Evolutionary conservation across 2,113 vertebrate genomes (phyloP).

Genomic region (Cranoglanis bouderius): DNA sequence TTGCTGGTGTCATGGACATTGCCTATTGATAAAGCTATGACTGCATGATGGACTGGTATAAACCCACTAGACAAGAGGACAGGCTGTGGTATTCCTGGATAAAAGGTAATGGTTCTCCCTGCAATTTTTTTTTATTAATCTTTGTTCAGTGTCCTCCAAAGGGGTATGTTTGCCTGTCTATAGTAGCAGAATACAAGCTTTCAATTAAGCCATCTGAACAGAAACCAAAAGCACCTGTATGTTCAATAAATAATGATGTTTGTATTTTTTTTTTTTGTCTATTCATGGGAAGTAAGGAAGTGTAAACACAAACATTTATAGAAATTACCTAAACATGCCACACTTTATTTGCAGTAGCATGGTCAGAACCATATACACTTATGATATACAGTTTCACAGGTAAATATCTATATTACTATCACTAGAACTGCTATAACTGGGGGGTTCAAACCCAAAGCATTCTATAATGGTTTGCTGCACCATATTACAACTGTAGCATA

Average conservation of each 20-base stretch:
- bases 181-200: conserved; percentile 68
- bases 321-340: neutral
- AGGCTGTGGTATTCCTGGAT: conserved; percentile 66
- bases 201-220: conserved; percentile 70
- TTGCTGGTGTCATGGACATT: conserved; percentile 44
- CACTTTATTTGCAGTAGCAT: neutral
- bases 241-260: conserved; percentile 80
- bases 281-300: neutral
- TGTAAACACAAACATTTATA: neutral
- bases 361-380: neutral
- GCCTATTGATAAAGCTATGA: conserved; percentile 44
- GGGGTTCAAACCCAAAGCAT: neutral
- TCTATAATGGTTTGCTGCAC: neutral
- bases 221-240: conserved; percentile 74
- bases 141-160: conserved; percentile 57
- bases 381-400: neutral
- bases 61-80: conserved; percentile 41
- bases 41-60: conserved; percentile 58
- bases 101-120: conserved; percentile 69
- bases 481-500: neutral
- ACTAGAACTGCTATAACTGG: neutral
- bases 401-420: neutral
- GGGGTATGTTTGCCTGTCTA: conserved; percentile 62
- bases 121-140: conserved; percentile 48
- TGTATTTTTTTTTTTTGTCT: conserved; percentile 63